Evolutionary conservation across 2,797 vertebrate genomes (phyloP).

Genomic region (Enteromius treurensis): DNA sequence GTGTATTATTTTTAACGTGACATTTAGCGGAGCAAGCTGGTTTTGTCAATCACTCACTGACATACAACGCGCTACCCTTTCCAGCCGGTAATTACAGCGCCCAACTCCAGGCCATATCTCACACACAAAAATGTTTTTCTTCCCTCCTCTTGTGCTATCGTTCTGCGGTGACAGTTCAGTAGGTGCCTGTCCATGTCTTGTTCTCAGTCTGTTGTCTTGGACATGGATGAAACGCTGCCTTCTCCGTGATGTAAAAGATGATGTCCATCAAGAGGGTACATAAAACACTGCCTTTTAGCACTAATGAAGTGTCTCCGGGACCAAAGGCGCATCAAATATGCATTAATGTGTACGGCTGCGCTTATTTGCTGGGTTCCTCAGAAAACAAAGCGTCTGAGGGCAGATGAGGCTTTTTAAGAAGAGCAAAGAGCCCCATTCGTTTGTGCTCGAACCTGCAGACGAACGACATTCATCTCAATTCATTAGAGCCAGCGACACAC

Average conservation of each 20-base stretch:
- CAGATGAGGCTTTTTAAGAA: constrained; percentile 66
- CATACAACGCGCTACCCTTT: background rate
- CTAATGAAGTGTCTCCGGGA: constrained; percentile 22
- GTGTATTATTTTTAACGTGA: constrained; percentile 17
- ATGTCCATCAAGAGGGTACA: constrained; percentile 10
- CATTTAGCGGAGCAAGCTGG: background rate
- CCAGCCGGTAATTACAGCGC: background rate
- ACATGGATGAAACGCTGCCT: background rate
- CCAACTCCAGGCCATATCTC: background rate
- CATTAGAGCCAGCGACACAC: constrained; percentile 70
- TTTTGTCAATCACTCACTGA: constrained; percentile 8
- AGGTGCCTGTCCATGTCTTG: background rate
- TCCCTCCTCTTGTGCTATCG: background rate
- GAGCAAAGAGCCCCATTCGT: constrained; percentile 81
- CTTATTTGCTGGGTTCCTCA: background rate
- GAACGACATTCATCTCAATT: constrained; percentile 80
- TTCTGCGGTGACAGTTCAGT: background rate
- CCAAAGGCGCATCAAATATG: constrained; percentile 16
- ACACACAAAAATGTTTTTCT: background rate
- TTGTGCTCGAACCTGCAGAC: constrained; percentile 75
- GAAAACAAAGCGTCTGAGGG: constrained; percentile 17
- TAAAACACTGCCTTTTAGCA: constrained; percentile 5
- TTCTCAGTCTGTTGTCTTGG: constrained; percentile 4
- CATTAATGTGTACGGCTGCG: constrained; percentile 3
- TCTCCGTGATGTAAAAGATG: background rate